Conservation (phyloP, 1,140 invertebrate genomes). For the Macrobrachium rosenbergii region DNA sequence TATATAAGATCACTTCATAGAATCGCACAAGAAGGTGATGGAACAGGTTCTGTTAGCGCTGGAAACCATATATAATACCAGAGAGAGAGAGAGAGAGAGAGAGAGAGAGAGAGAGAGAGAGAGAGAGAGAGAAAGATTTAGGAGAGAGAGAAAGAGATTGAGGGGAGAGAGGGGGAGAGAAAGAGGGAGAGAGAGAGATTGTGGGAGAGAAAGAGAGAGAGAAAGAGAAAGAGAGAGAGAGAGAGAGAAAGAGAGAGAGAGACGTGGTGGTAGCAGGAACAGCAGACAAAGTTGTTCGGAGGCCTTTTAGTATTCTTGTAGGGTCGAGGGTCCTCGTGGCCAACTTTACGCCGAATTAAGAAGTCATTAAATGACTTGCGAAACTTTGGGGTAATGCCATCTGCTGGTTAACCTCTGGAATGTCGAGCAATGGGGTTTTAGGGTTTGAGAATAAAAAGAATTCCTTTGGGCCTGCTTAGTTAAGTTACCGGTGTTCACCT, state of each 20-base stretch:
- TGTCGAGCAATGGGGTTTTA: too few species aligned
- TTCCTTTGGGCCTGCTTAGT: too few species aligned
- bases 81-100: neutral
- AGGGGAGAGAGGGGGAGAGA: too few species aligned
- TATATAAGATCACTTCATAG: too few species aligned
- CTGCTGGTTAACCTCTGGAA: too few species aligned
- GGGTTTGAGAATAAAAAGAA: too few species aligned
- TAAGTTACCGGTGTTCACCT: too few species aligned
- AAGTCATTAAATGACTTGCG: too few species aligned
- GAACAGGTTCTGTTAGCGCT: too few species aligned
- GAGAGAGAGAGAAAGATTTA: neutral
- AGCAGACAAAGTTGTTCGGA: neutral
- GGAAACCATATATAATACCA: too few species aligned
- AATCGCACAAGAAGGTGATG: too few species aligned
- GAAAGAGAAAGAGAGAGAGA: neutral
- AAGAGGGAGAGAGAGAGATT: neutral
- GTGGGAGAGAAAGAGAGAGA: neutral
- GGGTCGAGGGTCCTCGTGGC: neutral
- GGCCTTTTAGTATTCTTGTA: neutral
- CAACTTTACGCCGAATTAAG: neutral
- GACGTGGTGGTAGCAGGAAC: neutral
- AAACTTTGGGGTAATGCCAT: too few species aligned
- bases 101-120: neutral
- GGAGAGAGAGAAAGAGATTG: neutral
- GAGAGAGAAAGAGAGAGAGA: neutral